A percentile compares a stretch with the other conserved stretches of the same genome.
Evolutionary conservation across 2,888 invertebrate genomes (phyloP).

Genomic region (Andrena flavipes): DNA sequence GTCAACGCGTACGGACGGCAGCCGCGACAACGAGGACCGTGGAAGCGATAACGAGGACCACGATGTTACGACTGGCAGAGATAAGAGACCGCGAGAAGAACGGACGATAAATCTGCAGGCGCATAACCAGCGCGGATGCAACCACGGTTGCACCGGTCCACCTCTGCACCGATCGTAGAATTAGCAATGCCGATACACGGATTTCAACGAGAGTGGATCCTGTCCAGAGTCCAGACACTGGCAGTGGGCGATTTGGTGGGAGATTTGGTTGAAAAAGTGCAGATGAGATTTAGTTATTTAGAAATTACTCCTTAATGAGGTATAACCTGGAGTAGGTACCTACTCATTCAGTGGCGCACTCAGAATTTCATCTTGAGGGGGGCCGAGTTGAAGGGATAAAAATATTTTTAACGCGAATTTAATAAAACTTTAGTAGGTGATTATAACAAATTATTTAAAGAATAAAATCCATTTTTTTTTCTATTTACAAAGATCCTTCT

Average conservation of each 20-base stretch:
- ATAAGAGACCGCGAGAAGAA: constrained; percentile 70
- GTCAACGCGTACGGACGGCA: constrained; percentile 48
- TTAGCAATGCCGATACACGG: constrained; percentile 40
- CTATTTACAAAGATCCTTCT: no score
- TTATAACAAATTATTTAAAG: no score
- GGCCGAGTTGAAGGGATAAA: no score
- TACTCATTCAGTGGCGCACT: no score
- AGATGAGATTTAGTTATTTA: background rate
- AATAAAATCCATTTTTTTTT: no score
- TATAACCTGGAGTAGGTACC: no score
- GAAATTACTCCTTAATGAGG: no score
- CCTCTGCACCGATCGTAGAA: constrained; percentile 14
- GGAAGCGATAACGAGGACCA: constrained; percentile 77
- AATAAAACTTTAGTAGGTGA: no score
- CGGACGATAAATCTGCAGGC: constrained; percentile 62
- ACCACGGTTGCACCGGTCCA: background rate
- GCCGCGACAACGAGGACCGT: constrained; percentile 61
- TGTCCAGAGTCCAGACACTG: background rate
- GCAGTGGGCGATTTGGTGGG: background rate
- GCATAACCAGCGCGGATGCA: constrained; percentile 23
- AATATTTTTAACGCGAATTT: no score
- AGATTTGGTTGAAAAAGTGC: background rate
- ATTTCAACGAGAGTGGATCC: constrained; percentile 7
- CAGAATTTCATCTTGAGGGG: no score
- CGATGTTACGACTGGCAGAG: constrained; percentile 77